Evolutionary conservation across 2,113 vertebrate genomes (phyloP), one percentile per base, ranked within the genome.

Genomic region (Oncorhynchus clarkii): DNA sequence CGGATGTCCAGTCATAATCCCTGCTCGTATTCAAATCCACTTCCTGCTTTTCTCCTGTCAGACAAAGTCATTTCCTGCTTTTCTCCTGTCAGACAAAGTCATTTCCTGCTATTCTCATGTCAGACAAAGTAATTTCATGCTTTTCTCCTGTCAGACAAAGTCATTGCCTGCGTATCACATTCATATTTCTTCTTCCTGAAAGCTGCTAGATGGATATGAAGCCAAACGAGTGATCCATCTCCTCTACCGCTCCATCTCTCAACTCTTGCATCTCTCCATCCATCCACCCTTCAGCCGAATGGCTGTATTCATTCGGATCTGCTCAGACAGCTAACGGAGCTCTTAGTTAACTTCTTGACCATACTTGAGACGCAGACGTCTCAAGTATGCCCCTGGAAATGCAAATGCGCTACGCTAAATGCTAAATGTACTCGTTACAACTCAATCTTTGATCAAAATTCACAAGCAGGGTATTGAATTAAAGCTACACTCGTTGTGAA

Each of bases 121-220:
- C 26, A 26, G 26, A 26, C 26, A 26, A 26, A 26, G 0, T 1
- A 2, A 26, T 26, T 26, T 26, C 26, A 2, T 26, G 26, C 1
- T 26, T 26, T 26, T 26, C 26, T 26, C 29, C 29, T 29, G 29
- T 4, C 29, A 29, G 29, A 29, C 29, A 31, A 79, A 89, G 87
- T 94, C 83, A 66, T 92, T 83, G 90, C 84, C 86, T 92, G 83
- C 51, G 75, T 92, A 90, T 91, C 88, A 84, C 88, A 27, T 95
- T 95, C 94, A 94, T 95, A 83, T 92, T 94, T 91, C 91, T 82
- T 94, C 94, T 27, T 27, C 90, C 82, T 8, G 77, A 93, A 93
- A 93, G 29, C 71, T 49, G 76, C 78, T 80, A 94, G 93, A 96
- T 94, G 68, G 92, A 95, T 94, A 90, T 86, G 85, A 90, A 88